phyloP scores from a whole-genome alignment of 2,113 vertebrate genomes.

The Engraulis encrasicolus region DNA sequence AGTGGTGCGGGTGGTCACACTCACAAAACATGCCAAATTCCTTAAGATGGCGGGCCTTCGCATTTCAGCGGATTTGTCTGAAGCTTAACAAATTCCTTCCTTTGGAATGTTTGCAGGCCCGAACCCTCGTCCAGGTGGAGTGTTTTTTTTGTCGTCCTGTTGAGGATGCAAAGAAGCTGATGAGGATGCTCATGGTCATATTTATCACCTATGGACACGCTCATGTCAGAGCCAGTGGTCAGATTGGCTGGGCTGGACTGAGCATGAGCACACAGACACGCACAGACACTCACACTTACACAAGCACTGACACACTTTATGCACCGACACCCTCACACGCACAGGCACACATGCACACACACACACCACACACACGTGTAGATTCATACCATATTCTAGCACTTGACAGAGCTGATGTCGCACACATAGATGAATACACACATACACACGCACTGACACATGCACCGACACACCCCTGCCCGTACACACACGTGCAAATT shows the following conservation, averaged over 20 bases:
- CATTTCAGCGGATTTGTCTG: conserved; percentile 12
- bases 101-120: background rate
- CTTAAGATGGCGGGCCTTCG: conserved; percentile 1
- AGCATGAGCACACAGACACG: background rate
- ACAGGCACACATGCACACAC: too few relatives aligned
- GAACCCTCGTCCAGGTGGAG: background rate
- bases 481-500: too few relatives aligned
- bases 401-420: too few relatives aligned
- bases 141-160: conserved; percentile 8
- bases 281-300: background rate
- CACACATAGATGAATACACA: background rate
- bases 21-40: conserved; percentile 11
- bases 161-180: conserved; percentile 1
- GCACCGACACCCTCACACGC: background rate
- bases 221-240: background rate
- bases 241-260: background rate
- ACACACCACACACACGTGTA: too few relatives aligned
- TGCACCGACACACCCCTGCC: too few relatives aligned
- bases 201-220: background rate
- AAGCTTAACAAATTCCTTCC: conserved; percentile 15
- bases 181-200: conserved; percentile 1
- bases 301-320: too few relatives aligned
- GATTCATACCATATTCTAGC: too few relatives aligned
- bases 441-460: too few relatives aligned
- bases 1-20: background rate